Evolutionary conservation across 2,797 vertebrate species (phyloP), one percentile per base, ranked within the genome.

Genomic region (Hafferia zeledoni): DNA sequence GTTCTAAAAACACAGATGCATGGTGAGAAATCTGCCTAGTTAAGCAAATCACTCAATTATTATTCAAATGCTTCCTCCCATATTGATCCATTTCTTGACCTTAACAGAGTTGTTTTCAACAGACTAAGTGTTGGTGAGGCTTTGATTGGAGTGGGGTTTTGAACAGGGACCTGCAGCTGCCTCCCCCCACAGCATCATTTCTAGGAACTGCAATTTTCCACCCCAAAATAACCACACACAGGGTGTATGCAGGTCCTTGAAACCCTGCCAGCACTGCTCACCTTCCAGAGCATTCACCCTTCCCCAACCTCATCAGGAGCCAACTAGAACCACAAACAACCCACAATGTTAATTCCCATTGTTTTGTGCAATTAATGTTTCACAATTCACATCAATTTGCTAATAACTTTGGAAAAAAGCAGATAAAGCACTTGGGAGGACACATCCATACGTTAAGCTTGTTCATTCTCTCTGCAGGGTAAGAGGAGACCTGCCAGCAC

Each of bases 331-430:
- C 56, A 79, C 39, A 82, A 61, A 11, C n/a, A 22, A 12, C 35
- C 28, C 50, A 30, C 14, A 57, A 7, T 0, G 0, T 23, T 18
- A 33, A 70, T 46, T 50, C 37, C 23, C 57, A 27, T 2, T 6
- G 6, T 57, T 52, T 23, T 11, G 6, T 33, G 41, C 41, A 18
- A 52, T 31, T 22, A 3, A 19, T 13, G 6, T 9, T 30, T 39
- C n/a, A 22, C 55, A 57, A 47, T 25, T 71, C 55, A 43, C 46
- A 33, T 8, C 33, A 30, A 49, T 64, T 75, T 55, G 56, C 5
- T 30, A 55, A 43, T 35, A 47, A 46, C 30, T 50, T 39, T 6
- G 22, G 10, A 61, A 59, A 72, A 72, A 50, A 9, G 14, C 17
- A 94, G 63, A 43, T 56, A 19, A 59, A 56, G 31, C 41, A 41